A percentile compares a stretch with the other conserved stretches of the same genome.
These are phyloP conservation scores for Clunio marinus DNA, from an alignment of 2,888 invertebrate species.

Conservation along the genomic window DNA sequence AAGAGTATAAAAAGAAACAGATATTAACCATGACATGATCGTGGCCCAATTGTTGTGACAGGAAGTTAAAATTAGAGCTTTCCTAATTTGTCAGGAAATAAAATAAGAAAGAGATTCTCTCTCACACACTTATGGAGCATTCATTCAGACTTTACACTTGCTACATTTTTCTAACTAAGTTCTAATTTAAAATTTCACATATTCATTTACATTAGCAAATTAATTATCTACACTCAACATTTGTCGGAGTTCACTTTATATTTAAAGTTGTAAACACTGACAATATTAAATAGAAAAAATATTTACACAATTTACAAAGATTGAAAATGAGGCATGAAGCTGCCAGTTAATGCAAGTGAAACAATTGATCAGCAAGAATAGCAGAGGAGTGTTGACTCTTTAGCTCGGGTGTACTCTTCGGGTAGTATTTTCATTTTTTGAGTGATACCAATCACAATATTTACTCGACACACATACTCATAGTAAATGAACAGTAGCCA, in stretches of 20 bases:
- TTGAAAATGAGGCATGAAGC: neutral
- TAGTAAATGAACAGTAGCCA: slow-evolving; percentile 2
- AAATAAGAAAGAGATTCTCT: too few relatives aligned
- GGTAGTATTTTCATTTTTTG: slow-evolving; percentile 19
- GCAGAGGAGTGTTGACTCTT: slow-evolving; percentile 16
- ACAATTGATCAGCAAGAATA: slow-evolving; percentile 19
- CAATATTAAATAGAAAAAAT: slow-evolving; percentile 1
- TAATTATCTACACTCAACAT: neutral
- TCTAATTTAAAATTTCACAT: neutral
- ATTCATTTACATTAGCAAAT: neutral
- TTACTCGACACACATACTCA: slow-evolving; percentile 26
- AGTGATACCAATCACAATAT: slow-evolving; percentile 27
- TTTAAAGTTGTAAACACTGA: neutral
- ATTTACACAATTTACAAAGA: neutral
- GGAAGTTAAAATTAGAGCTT: too few relatives aligned
- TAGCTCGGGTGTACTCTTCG: neutral
- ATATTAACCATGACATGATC: too few relatives aligned
- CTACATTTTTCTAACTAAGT: too few relatives aligned
- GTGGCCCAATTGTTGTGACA: neutral
- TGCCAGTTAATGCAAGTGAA: neutral
- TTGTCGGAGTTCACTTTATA: neutral
- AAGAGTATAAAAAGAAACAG: too few relatives aligned
- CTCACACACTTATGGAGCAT: too few relatives aligned
- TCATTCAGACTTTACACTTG: too few relatives aligned
- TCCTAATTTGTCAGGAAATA: too few relatives aligned